Conservation (phyloP, 2,888 invertebrate genomes). For the Pediacus dermestoides region DNA sequence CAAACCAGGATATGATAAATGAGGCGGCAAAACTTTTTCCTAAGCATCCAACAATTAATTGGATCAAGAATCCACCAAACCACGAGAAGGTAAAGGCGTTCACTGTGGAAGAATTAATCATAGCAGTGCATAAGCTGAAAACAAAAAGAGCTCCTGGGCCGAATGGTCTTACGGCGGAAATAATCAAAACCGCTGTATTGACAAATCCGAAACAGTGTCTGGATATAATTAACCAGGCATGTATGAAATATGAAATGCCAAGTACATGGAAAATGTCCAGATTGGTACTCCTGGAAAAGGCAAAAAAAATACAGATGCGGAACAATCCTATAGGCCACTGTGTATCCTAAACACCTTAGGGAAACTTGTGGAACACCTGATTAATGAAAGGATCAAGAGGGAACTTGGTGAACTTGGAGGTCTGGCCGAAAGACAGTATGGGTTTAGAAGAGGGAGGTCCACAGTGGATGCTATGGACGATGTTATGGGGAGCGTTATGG, state of each 20-base stretch:
- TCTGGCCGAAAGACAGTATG: too few relatives aligned
- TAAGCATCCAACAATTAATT: too few relatives aligned
- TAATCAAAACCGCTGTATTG: conserved; percentile 6
- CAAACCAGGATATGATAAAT: conserved; percentile 6
- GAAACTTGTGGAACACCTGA: conserved; percentile 9
- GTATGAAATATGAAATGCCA: too few relatives aligned
- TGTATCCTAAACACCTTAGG: conserved; percentile 9
- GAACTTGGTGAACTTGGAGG: too few relatives aligned
- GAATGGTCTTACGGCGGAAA: too few relatives aligned
- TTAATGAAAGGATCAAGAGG: too few relatives aligned
- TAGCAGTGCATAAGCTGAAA: conserved; percentile 18
- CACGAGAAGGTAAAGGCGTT: too few relatives aligned
- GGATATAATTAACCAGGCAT: too few relatives aligned
- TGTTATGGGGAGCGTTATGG: too few relatives aligned
- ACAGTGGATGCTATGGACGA: too few relatives aligned
- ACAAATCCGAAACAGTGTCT: too few relatives aligned
- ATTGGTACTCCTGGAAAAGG: conserved; percentile 8
- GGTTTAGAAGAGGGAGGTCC: conserved; percentile 13
- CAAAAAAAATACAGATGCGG: not conserved
- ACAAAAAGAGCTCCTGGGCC: conserved; percentile 21
- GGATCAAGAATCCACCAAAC: too few relatives aligned
- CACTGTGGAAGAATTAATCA: conserved; percentile 20
- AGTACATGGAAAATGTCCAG: conserved; percentile 9
- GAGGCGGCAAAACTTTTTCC: conserved; percentile 10
- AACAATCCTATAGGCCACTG: conserved; percentile 11